Percentiles rank a stretch among this genome's conserved stretches.
These are phyloP conservation scores for Lucinisca nassula DNA, from an alignment of 2,888 invertebrate species.

Conservation along the genomic window DNA sequence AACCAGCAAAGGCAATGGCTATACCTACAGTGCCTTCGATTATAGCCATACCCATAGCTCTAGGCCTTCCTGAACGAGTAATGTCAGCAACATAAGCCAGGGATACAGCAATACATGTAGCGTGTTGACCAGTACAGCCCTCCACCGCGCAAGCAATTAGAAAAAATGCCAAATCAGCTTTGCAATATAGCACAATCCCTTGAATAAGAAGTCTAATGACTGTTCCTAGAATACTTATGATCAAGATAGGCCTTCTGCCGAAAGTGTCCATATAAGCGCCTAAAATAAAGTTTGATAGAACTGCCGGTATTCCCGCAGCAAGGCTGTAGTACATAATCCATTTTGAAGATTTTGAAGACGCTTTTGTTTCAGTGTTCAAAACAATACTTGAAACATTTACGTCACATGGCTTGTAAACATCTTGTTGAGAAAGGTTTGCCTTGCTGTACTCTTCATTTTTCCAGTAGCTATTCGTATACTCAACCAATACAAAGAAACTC, in stretches of 20 bases:
- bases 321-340: constrained; percentile 41
- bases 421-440: neutral
- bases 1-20: neutral
- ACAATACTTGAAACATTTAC: neutral
- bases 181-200: constrained; percentile 53
- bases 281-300: constrained; percentile 17
- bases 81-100: constrained; percentile 46
- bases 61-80: constrained; percentile 24
- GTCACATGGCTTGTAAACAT: neutral
- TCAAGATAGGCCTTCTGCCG: constrained; percentile 59
- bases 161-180: constrained; percentile 44
- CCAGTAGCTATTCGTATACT: neutral
- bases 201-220: constrained; percentile 23
- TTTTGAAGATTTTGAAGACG: constrained; percentile 12
- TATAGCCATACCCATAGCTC: constrained; percentile 26
- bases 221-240: constrained; percentile 52
- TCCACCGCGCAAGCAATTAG: constrained; percentile 51
- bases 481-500: neutral
- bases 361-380: neutral
- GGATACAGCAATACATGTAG: constrained; percentile 11
- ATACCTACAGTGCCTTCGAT: constrained; percentile 19
- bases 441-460: neutral
- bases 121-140: constrained; percentile 40
- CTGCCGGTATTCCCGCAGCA: constrained; percentile 21
- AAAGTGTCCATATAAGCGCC: constrained; percentile 54